phyloP scores from a whole-genome alignment of 2,113 vertebrate genomes.

The Gobius niger region DNA sequence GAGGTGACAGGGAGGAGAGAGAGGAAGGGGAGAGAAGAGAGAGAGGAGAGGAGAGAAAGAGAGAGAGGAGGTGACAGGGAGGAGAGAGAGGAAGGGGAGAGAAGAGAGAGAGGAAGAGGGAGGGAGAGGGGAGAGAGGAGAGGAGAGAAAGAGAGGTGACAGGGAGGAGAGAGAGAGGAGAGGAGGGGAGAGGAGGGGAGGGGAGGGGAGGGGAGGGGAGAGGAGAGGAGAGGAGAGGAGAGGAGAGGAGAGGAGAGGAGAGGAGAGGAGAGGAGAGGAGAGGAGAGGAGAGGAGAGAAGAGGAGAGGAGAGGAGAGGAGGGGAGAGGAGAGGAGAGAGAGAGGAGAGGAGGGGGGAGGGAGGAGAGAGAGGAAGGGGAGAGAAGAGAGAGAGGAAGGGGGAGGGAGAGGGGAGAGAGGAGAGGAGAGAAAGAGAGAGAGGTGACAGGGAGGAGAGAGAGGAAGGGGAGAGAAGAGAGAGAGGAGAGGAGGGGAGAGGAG shows the following conservation, averaged over 20 bases:
- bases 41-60: too few species aligned
- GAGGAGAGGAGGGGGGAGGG: not conserved
- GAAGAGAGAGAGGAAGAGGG: too few species aligned
- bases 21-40: too few species aligned
- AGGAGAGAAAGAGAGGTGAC: not conserved
- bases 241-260: not conserved
- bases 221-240: not conserved
- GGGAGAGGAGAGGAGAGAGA: not conserved
- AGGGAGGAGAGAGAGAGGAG: not conserved
- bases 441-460: too few species aligned
- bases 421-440: not conserved
- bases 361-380: not conserved
- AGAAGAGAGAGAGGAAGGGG: too few species aligned
- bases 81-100: too few species aligned
- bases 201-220: not conserved
- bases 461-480: too few species aligned
- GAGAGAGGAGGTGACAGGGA: too few species aligned
- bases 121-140: not conserved
- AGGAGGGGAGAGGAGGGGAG: not conserved
- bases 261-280: not conserved
- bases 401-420: not conserved
- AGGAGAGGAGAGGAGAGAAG: not conserved
- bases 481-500: too few species aligned
- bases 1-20: too few species aligned
- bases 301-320: not conserved